Conservation (phyloP, 2,888 invertebrate species). For the Melanostoma scalare region DNA sequence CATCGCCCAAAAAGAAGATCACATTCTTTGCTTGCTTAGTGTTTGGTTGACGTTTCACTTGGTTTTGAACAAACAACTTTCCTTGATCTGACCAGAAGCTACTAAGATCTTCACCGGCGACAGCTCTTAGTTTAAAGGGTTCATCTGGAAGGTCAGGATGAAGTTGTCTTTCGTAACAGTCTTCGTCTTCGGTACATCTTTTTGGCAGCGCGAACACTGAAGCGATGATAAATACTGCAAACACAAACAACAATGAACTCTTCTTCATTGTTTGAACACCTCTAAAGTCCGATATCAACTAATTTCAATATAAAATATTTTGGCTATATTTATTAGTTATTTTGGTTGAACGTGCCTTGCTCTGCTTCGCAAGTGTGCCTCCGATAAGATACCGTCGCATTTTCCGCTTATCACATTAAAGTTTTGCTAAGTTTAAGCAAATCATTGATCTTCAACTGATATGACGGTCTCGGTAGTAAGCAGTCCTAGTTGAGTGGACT, state of each 20-base stretch:
- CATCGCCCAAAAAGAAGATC: slow-evolving; percentile 93
- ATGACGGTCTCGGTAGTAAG: too few relatives aligned
- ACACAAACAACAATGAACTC: slow-evolving; percentile 3
- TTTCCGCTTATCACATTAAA: too few relatives aligned
- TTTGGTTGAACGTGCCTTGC: too few relatives aligned
- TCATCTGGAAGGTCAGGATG: slow-evolving; percentile 77
- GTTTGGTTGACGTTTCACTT: slow-evolving; percentile 76
- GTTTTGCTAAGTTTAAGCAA: too few relatives aligned
- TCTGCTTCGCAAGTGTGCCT: too few relatives aligned
- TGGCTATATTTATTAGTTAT: too few relatives aligned
- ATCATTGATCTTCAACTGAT: too few relatives aligned
- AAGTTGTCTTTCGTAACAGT: slow-evolving; percentile 77
- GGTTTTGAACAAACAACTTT: slow-evolving; percentile 76
- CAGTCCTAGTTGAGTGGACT: too few relatives aligned
- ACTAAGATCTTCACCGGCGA: slow-evolving; percentile 75
- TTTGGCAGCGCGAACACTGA: slow-evolving; percentile 73
- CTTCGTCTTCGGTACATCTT: slow-evolving; percentile 75
- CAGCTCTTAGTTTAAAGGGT: slow-evolving; percentile 8
- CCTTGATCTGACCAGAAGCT: slow-evolving; percentile 78
- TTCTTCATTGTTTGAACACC: slow-evolving; percentile 17
- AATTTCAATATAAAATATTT: too few relatives aligned
- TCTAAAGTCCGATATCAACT: neutral
- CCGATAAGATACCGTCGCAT: too few relatives aligned
- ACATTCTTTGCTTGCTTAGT: slow-evolving; percentile 87
- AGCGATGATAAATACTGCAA: neutral